Conservation (phyloP, 2,888 invertebrate species). For the Ormyrus labotus region DNA sequence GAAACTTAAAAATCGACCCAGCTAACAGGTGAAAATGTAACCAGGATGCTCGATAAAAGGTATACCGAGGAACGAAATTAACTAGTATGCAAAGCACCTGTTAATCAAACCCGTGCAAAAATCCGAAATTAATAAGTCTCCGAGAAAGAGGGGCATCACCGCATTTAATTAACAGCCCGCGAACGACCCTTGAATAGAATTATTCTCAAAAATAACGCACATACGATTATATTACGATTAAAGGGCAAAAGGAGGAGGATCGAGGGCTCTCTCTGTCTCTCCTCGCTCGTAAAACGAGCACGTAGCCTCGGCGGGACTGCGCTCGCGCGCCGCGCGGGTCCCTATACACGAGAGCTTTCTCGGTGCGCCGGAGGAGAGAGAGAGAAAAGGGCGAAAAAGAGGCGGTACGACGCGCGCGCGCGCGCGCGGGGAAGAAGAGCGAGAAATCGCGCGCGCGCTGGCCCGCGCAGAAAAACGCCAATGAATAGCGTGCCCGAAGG, state of each 20-base stretch:
- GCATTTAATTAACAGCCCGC: conserved; percentile 1
- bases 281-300: too few species aligned
- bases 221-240: conserved; percentile 5
- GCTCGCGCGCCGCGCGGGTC: too few species aligned
- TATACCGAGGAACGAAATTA: too few species aligned
- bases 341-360: too few species aligned
- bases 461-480: conserved; percentile 12
- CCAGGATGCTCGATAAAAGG: too few species aligned
- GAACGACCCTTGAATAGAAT: neutral
- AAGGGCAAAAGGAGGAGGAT: neutral
- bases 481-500: conserved; percentile 55
- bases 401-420: neutral
- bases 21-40: too few species aligned
- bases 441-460: neutral
- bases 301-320: too few species aligned
- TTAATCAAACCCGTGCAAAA: too few species aligned
- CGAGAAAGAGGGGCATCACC: neutral
- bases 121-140: neutral
- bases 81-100: too few species aligned
- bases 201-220: neutral
- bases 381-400: neutral
- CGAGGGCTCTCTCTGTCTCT: neutral
- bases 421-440: neutral
- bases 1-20: too few species aligned
- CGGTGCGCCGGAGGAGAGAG: neutral